Evolutionary conservation across 2,113 vertebrate genomes (phyloP), one percentile per base, ranked within the genome.

Genomic region (Pithys albifrons): DNA sequence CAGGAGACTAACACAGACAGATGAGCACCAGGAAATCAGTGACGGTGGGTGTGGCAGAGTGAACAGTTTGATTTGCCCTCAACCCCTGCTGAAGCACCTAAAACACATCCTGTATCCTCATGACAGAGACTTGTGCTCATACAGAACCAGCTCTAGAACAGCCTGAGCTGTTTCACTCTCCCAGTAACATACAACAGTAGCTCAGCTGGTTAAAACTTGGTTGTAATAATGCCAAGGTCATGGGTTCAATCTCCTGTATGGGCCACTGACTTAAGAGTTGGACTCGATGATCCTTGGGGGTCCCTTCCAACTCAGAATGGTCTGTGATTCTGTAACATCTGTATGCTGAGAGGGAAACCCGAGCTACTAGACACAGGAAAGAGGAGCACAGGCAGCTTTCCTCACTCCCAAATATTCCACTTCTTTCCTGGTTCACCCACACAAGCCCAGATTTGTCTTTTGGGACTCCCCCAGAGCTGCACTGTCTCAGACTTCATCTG

Each of bases 101-200:
- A 52, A 61, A 52, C 29, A 66, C 51, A 61, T 11, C 51, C 19
- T 27, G 18, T 7, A 49, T 8, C 51, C 4, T 1, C 27, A 46
- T 19, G 22, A 6, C 27, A 59, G 31, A 35, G 31, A 33, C 33
- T 7, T 18, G 10, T 17, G 39, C 61, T 77, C 45, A 2, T 12
- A 28, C 10, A 23, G 25, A 54, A 13, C 33, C 3, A 37, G 8
- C 10, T 43, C 57, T 24, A 35, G 73, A 24, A 29, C 45, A 88
- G 71, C 15, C 49, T 54, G 61, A 90, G 57, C 62, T 71, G 54
- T 19, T 62, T 29, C 46, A 77, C 55, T 29, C 55, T 29, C 18
- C 52, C 35, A 49, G 4, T 0, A 52, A 22, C 9, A 9, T 3
- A 1, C 20, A 66, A 37, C 7, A 41, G 13, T 6, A 41, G 41